phyloP scores from a whole-genome alignment of 1,140 invertebrate genomes.

The Scylla paramamosain region DNA sequence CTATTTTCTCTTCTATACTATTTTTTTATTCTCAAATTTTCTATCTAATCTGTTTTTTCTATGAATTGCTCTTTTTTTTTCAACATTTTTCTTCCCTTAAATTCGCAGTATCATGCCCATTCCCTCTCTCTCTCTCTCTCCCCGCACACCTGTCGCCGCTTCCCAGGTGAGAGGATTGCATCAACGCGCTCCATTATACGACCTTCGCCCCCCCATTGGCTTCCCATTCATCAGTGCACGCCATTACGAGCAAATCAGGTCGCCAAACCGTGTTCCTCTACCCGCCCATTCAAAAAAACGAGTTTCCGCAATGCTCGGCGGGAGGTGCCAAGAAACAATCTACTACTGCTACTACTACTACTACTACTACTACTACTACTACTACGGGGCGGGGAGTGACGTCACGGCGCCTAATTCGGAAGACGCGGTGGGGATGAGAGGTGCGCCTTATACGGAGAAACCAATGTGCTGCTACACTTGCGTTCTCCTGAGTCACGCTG shows the following conservation, averaged over 20 bases:
- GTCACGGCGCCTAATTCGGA: conserved; percentile 59
- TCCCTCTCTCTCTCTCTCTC: conserved; percentile 8
- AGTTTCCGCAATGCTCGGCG: neutral
- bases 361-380: neutral
- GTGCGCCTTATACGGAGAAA: neutral
- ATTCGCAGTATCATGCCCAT: neutral
- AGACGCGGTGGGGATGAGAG: conserved; percentile 41
- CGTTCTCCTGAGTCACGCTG: conserved; percentile 57
- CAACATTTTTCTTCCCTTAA: neutral
- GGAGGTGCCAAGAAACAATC: neutral
- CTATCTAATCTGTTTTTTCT: neutral
- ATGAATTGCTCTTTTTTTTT: neutral
- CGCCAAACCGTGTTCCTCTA: neutral
- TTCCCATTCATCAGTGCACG: no score
- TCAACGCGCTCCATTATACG: neutral
- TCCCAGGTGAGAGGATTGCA: neutral
- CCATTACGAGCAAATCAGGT: no score
- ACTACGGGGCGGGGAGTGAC: conserved; percentile 35
- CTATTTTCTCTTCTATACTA: neutral
- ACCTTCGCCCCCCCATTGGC: no score
- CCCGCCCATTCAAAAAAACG: neutral
- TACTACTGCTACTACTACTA: neutral
- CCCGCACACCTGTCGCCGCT: neutral
- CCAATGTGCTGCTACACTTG: conserved; percentile 36
- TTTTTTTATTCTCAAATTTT: neutral